Conservation (phyloP, 30 jellyfish, hydroid and myxozoan genomes). For the Aurelia coerulea region DNA sequence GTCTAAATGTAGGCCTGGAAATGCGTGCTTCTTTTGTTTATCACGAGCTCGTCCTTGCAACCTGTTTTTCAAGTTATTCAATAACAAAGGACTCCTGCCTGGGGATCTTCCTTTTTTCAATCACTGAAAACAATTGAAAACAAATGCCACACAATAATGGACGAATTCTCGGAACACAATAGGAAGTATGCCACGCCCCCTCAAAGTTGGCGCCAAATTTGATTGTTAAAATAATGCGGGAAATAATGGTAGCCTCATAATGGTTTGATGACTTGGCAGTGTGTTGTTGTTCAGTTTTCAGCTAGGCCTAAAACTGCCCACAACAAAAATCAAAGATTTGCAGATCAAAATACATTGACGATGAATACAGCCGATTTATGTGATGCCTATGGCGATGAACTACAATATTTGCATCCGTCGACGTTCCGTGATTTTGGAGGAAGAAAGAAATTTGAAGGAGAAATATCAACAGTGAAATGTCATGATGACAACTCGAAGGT, state of each 20-base stretch:
- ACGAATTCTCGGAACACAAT: too few species aligned
- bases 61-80: too few species aligned
- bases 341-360: too few species aligned
- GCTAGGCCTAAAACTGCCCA: not conserved
- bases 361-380: slow-evolving; percentile 81
- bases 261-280: slow-evolving; percentile 33
- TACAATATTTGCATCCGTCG: slow-evolving; percentile 41
- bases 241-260: slow-evolving; percentile 32
- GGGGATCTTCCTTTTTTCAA: too few species aligned
- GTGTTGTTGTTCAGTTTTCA: not conserved
- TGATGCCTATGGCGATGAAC: slow-evolving; percentile 77
- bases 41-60: too few species aligned
- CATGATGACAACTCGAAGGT: slow-evolving; percentile 74
- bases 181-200: too few species aligned
- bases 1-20: too few species aligned
- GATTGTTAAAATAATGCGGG: not conserved
- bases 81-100: too few species aligned
- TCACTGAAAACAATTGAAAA: too few species aligned
- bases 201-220: slow-evolving; percentile 35
- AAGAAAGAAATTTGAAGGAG: slow-evolving; percentile 45
- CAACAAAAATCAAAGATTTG: too few species aligned
- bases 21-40: too few species aligned
- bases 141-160: too few species aligned
- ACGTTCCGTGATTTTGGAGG: slow-evolving; percentile 64
- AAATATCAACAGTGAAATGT: slow-evolving; percentile 65